A percentile compares a stretch with the other conserved stretches of the same genome.
Conservation (phyloP, 2,888 invertebrate genomes). For the Embidobia sp. region DNA sequence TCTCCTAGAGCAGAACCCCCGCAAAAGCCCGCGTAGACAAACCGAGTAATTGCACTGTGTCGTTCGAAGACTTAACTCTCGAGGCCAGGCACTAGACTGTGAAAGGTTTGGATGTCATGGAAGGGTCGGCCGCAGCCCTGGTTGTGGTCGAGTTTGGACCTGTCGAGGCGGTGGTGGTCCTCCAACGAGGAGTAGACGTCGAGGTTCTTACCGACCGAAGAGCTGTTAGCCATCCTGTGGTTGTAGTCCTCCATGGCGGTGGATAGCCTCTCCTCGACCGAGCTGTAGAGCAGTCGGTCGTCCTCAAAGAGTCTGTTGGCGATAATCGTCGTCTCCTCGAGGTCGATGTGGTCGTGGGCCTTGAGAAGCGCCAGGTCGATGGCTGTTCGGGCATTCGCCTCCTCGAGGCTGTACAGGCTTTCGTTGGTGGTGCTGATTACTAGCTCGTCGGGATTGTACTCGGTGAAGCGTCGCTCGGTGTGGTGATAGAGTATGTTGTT, state of each 20-base stretch:
- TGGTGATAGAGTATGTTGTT: constrained; percentile 57
- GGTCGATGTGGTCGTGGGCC: constrained; percentile 50
- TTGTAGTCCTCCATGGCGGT: constrained; percentile 71
- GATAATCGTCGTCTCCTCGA: constrained; percentile 52
- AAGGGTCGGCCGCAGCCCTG: constrained; percentile 79
- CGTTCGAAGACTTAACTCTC: constrained; percentile 72
- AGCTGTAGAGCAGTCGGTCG: constrained; percentile 59
- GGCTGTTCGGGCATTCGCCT: constrained; percentile 51
- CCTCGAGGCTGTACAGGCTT: constrained; percentile 58
- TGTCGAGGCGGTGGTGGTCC: constrained; percentile 76
- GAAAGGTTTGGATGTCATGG: constrained; percentile 79
- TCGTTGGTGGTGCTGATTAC: constrained; percentile 54
- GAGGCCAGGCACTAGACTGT: constrained; percentile 78
- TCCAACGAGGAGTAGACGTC: constrained; percentile 76
- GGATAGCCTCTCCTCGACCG: constrained; percentile 71
- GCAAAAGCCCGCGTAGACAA: neutral
- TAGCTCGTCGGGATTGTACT: constrained; percentile 43
- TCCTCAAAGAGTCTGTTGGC: constrained; percentile 66
- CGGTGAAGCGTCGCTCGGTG: constrained; percentile 35
- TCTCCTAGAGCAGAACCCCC: too few relatives aligned
- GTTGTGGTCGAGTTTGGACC: constrained; percentile 75
- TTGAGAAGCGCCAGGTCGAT: constrained; percentile 48
- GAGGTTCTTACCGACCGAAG: constrained; percentile 73
- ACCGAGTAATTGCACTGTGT: constrained; percentile 7
- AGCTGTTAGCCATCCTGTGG: constrained; percentile 73